Conservation (phyloP, 2,113 vertebrate species). For the Thinocorus orbignyianus region DNA sequence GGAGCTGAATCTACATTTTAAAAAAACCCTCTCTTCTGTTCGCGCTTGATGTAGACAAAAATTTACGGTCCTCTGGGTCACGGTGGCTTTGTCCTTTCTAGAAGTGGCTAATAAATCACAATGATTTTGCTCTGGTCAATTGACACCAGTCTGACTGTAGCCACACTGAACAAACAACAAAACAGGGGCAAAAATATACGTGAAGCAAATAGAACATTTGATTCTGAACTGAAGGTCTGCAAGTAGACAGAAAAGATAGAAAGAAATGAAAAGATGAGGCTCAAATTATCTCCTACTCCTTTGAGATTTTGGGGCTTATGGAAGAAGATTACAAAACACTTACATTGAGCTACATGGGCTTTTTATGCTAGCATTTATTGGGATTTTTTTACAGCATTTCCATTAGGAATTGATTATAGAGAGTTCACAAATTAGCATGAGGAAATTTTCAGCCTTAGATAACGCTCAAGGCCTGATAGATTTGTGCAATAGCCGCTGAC, state of each 20-base stretch:
- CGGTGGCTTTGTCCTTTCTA: neutral
- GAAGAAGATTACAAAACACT: neutral
- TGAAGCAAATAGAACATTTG: neutral
- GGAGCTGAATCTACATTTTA: neutral
- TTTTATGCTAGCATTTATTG: neutral
- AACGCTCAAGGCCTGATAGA: neutral
- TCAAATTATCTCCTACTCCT: neutral
- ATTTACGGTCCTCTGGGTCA: neutral
- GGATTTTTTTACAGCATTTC: neutral
- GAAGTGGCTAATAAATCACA: slow-evolving; percentile 8
- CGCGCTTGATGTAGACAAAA: neutral
- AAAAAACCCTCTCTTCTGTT: neutral
- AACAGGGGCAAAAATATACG: neutral
- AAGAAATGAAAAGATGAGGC: neutral
- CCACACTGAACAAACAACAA: neutral
- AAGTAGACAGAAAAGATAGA: neutral
- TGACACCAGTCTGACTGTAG: neutral
- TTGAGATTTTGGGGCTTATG: neutral
- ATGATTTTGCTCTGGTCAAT: neutral
- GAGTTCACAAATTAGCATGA: neutral
- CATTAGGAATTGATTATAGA: neutral
- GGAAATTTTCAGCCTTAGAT: neutral
- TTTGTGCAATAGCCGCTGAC: neutral
- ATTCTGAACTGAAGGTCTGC: neutral
- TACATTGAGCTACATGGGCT: accelerated